These are phyloP conservation scores for Passer montanus DNA, from an alignment of 2,113 vertebrate species.

Conservation along the genomic window DNA sequence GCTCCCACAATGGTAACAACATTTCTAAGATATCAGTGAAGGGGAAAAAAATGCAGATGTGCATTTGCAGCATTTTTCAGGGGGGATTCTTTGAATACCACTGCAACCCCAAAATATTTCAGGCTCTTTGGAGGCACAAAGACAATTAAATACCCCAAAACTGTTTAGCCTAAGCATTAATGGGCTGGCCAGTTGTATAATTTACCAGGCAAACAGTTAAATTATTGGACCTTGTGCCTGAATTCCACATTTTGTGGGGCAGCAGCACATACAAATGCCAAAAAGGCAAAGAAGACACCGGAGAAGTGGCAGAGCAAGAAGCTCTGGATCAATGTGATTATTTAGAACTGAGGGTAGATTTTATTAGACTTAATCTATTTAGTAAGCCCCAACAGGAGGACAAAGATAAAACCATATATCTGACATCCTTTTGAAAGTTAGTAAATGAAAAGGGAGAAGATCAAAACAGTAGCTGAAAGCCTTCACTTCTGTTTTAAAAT, in stretches of 20 bases:
- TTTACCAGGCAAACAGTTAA: background rate
- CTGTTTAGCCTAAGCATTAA: background rate
- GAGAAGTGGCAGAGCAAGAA: background rate
- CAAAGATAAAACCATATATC: background rate
- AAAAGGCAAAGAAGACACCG: background rate
- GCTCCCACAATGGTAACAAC: background rate
- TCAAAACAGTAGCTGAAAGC: conserved; percentile 41
- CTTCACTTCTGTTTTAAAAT: conserved; percentile 25
- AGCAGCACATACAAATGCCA: background rate
- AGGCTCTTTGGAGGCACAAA: background rate
- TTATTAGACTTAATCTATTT: background rate
- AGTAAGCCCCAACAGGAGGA: background rate
- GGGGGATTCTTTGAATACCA: background rate
- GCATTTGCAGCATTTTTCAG: background rate
- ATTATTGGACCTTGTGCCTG: background rate
- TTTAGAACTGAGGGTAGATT: background rate
- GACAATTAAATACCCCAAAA: background rate
- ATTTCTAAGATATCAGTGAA: background rate
- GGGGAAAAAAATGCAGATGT: background rate
- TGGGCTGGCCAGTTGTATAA: background rate
- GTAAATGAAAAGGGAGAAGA: conserved; percentile 9
- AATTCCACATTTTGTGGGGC: background rate
- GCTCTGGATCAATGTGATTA: background rate
- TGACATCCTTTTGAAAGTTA: background rate
- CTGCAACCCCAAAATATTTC: background rate